Evolutionary conservation across 2,797 vertebrate genomes (phyloP).

Genomic region (Neosilurus mollespiculum): DNA sequence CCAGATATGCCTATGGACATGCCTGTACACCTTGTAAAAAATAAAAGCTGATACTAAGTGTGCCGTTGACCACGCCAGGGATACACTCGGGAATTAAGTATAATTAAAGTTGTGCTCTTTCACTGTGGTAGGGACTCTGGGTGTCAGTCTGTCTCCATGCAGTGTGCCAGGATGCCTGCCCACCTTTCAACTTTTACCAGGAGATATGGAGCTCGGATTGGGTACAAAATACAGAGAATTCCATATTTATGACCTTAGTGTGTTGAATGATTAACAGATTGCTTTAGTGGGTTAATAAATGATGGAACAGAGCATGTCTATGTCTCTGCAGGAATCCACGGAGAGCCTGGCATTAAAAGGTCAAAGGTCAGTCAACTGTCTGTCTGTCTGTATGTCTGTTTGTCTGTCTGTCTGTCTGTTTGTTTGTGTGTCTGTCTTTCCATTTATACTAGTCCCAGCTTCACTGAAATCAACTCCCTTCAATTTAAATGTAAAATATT

Average conservation of each 20-base stretch:
- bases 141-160: slow-evolving; percentile 89
- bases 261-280: slow-evolving; percentile 34
- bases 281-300: slow-evolving; percentile 1
- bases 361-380: slow-evolving; percentile 76
- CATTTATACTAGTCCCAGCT: neutral
- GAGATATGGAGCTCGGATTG: slow-evolving; percentile 89
- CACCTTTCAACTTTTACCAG: slow-evolving; percentile 80
- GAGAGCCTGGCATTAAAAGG: slow-evolving; percentile 87
- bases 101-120: neutral
- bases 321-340: slow-evolving; percentile 83
- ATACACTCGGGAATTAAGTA: neutral
- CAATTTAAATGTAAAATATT: neutral
- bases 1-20: no score
- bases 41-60: no score
- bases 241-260: slow-evolving; percentile 11
- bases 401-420: neutral
- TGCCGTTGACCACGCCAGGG: no score
- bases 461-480: neutral
- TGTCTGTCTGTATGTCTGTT: neutral
- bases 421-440: neutral
- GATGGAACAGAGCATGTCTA: neutral
- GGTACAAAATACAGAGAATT: slow-evolving; percentile 71
- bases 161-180: slow-evolving; percentile 87
- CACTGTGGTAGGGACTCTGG: slow-evolving; percentile 80
- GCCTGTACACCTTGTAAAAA: no score